Base-by-base conservation (phyloP, 2,888 invertebrate genomes). In the Trissolcus brochymenae region DNA sequence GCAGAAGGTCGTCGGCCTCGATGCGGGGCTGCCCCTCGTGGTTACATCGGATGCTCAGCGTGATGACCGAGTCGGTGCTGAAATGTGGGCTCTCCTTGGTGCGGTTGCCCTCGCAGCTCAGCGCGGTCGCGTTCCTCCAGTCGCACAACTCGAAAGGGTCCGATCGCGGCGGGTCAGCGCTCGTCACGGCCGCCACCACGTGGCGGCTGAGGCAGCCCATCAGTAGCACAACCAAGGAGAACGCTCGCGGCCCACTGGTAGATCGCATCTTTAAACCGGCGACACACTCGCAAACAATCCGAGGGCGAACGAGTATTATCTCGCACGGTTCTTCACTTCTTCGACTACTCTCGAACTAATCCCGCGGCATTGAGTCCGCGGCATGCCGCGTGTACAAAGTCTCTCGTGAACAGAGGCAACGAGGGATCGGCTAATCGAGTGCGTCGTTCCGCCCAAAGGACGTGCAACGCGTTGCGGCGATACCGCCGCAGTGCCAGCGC, bases 81-180 rank as follows among this genome's bases (percentile, higher is more conserved):
- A 95, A 88, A 6, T 35, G 35, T 11, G 35, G 35, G 35, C 35
- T 35, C 11, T 35, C 35, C 95, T 96, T 91, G 94, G 83, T 96
- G 91, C 84, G 96, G 91, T 90, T 94, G 93, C 90, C 96, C 95
- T 82, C 81, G 25, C 92, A 79, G 91, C 92, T 85, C 91, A 93
- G 80, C 43, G 85, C 80, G 35, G 85, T 86, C 68, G 86, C 87
- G 80, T 85, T 86, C 61, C 89, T 86, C 94, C 94, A 94, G 86
- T 94, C 94, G 85, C 96, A 96, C 88, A 96, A 95, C 87, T 95
- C 95, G 71, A 96, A 96, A 79, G 95, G 94, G 89, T 95, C 95
- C 89, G 95, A 95, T 82, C 90, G 89, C 56, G 92, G 87, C 46
- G 90, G 88, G 65, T 90, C 89, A 40, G 90, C 87, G 71, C 89